Percentiles rank a stretch among this genome's conserved stretches.
phyloP scores from a whole-genome alignment of 1,140 invertebrate genomes.

The Drosophila tsacasi region DNA sequence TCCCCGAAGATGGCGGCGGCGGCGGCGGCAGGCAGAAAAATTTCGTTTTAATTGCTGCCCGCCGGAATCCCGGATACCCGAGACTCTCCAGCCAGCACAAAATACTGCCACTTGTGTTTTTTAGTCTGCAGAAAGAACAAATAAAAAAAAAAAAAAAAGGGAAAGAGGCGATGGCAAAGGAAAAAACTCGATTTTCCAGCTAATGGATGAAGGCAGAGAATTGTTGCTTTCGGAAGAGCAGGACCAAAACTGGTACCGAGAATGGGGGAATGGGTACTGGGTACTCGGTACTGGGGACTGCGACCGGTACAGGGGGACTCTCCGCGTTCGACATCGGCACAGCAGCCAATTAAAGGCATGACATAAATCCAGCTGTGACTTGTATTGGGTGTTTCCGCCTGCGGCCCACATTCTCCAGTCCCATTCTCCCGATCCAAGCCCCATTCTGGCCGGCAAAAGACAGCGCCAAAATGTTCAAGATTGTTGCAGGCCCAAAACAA shows the following conservation, averaged over 20 bases:
- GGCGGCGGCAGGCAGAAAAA: constrained; percentile 59
- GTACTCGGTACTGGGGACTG: constrained; percentile 12
- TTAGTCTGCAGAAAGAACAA: constrained; percentile 39
- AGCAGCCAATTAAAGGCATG: constrained; percentile 85
- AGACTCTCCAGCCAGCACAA: constrained; percentile 26
- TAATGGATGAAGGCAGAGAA: constrained; percentile 73
- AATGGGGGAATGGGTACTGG: constrained; percentile 6
- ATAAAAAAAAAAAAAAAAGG: neutral
- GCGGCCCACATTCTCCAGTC: constrained; percentile 79
- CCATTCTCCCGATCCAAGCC: constrained; percentile 16
- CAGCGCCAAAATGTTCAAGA: constrained; percentile 79
- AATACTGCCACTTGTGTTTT: constrained; percentile 78
- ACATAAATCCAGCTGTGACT: constrained; percentile 85
- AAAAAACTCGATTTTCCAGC: constrained; percentile 78
- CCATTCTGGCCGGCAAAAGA: constrained; percentile 56
- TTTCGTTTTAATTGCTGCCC: constrained; percentile 75
- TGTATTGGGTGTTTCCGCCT: constrained; percentile 85
- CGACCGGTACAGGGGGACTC: constrained; percentile 12
- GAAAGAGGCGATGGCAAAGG: neutral
- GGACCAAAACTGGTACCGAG: constrained; percentile 30
- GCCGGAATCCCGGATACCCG: constrained; percentile 31
- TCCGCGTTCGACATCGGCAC: constrained; percentile 66
- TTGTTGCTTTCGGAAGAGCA: constrained; percentile 57
- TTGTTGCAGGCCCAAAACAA: constrained; percentile 73
- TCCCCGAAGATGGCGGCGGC: constrained; percentile 77